Evolutionary conservation across 2,888 invertebrate genomes (phyloP).

Genomic region (Ochlodes sylvanus): DNA sequence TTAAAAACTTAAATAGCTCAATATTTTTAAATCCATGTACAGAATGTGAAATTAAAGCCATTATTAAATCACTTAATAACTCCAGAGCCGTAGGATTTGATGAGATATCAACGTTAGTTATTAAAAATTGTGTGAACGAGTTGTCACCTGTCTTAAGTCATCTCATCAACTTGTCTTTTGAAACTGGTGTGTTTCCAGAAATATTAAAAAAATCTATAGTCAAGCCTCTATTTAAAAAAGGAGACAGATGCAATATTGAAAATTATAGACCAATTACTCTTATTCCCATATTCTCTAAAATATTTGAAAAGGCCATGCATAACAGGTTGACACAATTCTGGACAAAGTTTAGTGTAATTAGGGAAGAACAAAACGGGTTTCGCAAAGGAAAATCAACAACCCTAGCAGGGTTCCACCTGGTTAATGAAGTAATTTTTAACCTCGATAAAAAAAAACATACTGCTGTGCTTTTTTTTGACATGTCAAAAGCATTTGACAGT

Average conservation of each 20-base stretch:
- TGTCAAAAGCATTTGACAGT: conserved; percentile 9
- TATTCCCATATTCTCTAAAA: conserved; percentile 7
- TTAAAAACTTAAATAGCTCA: no score
- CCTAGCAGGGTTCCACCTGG: neutral
- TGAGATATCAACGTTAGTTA: no score
- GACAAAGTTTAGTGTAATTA: neutral
- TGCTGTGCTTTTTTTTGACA: neutral
- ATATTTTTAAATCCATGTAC: no score
- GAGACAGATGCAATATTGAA: neutral
- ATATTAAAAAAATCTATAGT: conserved; percentile 9
- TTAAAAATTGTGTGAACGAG: no score
- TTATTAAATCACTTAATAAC: no score
- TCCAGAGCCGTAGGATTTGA: no score
- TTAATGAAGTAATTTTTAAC: neutral
- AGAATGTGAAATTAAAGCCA: no score
- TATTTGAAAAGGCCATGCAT: conserved; percentile 12
- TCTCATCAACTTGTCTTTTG: neutral
- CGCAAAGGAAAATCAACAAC: neutral
- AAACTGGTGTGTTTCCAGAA: conserved; percentile 3
- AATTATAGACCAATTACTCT: conserved; percentile 10
- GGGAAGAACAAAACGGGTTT: neutral
- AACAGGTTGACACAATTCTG: neutral
- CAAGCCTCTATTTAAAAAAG: conserved; percentile 10
- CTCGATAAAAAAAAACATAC: neutral
- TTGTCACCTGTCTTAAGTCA: no score